Evolutionary conservation across 2,888 invertebrate genomes (phyloP).

Genomic region (Pogonocherus hispidulus): DNA sequence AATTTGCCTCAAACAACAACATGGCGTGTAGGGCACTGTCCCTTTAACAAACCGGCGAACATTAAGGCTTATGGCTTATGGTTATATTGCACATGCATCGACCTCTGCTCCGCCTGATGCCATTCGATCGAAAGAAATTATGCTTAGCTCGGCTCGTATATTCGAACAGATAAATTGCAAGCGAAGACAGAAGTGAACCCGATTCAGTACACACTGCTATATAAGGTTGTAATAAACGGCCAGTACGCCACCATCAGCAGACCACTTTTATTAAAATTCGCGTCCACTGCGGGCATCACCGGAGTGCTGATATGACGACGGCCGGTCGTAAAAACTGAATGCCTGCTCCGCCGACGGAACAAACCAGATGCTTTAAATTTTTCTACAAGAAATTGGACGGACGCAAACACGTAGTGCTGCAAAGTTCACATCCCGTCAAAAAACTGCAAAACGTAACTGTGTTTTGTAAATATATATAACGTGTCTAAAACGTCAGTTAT

Average conservation of each 20-base stretch:
- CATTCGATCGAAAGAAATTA: conserved; percentile 36
- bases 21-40: too few species aligned
- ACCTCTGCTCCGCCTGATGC: too few species aligned
- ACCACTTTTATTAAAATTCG: conserved; percentile 60
- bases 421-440: too few species aligned
- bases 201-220: conserved; percentile 51
- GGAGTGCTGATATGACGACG: conserved; percentile 60
- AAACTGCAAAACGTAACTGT: too few species aligned
- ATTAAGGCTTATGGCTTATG: too few species aligned
- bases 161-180: conserved; percentile 52
- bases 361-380: conserved; percentile 27
- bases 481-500: too few species aligned
- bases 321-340: conserved; percentile 57
- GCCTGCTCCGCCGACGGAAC: conserved; percentile 24
- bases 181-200: conserved; percentile 46
- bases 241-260: conserved; percentile 44
- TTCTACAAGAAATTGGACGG: not conserved
- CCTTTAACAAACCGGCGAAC: too few species aligned
- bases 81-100: too few species aligned
- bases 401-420: not conserved
- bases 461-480: too few species aligned
- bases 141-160: conserved; percentile 49
- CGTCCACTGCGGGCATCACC: conserved; percentile 52
- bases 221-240: conserved; percentile 44
- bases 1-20: too few species aligned